Evolutionary conservation across 1,140 invertebrate genomes (phyloP).

Genomic region (Drosophila insularis): DNA sequence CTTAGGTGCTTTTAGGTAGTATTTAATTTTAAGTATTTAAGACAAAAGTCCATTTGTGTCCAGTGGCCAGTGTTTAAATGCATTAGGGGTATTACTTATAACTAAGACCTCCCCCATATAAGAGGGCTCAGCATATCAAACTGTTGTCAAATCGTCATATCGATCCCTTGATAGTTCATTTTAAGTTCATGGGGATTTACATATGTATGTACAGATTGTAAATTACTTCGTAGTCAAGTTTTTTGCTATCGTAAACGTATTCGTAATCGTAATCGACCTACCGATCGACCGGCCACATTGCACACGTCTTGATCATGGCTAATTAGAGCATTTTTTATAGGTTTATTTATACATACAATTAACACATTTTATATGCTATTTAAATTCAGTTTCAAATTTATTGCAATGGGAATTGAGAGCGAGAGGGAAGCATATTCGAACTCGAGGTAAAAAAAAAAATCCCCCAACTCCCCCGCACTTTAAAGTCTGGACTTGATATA

Average conservation of each 20-base stretch:
- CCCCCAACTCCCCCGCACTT: conserved; percentile 17
- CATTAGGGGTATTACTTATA: conserved; percentile 20
- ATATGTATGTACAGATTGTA: background rate
- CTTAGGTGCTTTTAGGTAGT: conserved; percentile 15
- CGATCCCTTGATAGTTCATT: conserved; percentile 11
- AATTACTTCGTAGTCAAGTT: conserved; percentile 22
- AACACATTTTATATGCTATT: conserved; percentile 72
- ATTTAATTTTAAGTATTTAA: conserved; percentile 14
- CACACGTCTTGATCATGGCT: conserved; percentile 68
- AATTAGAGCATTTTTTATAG: conserved; percentile 70
- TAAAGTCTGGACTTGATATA: conserved; percentile 46
- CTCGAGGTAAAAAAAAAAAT: background rate
- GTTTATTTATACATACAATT: conserved; percentile 71
- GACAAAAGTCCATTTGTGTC: conserved; percentile 27
- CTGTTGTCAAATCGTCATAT: background rate
- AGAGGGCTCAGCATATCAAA: conserved; percentile 7
- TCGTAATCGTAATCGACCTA: background rate
- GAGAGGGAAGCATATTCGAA: conserved; percentile 33
- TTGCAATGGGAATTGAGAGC: conserved; percentile 59
- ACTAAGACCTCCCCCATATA: background rate
- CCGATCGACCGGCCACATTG: background rate
- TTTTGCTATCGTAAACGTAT: background rate
- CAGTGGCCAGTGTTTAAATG: conserved; percentile 5
- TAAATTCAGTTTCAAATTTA: conserved; percentile 64
- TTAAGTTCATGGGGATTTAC: background rate